Percentiles rank a stretch among this genome's conserved stretches.
phyloP scores from a whole-genome alignment of 2,797 vertebrate genomes.

The Pristis pectinata region DNA sequence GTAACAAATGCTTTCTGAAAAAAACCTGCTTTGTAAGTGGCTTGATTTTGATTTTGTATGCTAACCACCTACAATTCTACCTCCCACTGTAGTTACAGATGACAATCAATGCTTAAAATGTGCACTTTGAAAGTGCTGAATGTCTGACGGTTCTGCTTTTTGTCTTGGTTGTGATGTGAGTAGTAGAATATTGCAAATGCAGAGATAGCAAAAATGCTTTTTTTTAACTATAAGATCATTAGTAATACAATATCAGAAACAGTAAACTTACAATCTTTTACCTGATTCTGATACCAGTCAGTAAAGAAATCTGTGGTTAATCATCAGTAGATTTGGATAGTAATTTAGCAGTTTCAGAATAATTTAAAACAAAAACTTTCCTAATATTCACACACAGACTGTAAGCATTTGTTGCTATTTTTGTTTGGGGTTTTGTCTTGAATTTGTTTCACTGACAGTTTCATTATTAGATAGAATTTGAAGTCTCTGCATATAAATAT shows the following conservation, averaged over 20 bases:
- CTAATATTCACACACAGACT: neutral
- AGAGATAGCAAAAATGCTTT: neutral
- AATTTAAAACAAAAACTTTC: neutral
- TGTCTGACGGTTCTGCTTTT: neutral
- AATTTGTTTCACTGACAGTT: neutral
- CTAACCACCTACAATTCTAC: neutral
- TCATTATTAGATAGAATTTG: neutral
- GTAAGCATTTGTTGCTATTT: neutral
- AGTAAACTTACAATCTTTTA: neutral
- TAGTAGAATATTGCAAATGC: neutral
- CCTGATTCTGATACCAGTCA: conserved; percentile 4
- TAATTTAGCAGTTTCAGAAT: neutral
- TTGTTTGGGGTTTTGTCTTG: neutral
- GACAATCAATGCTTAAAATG: neutral
- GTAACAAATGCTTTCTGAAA: neutral
- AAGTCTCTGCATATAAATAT: neutral
- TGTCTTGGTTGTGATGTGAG: neutral
- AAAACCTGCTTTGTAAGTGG: neutral
- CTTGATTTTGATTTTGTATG: neutral
- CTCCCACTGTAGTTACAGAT: neutral
- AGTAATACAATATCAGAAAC: conserved; percentile 7
- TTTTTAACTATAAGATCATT: neutral
- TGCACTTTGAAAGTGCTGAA: neutral
- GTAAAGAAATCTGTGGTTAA: neutral
- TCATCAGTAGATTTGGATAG: neutral